Conservation (phyloP, 2,113 vertebrate genomes). For the Xiphophorus maculatus region DNA sequence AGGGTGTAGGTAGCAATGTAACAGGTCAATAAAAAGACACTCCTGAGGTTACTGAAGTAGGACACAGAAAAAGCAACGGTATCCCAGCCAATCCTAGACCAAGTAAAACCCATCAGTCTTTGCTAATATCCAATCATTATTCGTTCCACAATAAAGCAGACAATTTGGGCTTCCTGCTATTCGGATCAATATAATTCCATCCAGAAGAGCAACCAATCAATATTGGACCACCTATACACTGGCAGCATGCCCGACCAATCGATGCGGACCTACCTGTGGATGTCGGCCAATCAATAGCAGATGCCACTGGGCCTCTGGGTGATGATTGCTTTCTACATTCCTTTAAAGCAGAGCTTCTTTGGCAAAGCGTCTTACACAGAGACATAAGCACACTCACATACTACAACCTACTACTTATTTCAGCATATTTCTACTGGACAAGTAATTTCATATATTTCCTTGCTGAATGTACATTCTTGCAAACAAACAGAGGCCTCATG, state of each 20-base stretch:
- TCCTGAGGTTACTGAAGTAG: constrained; percentile 20
- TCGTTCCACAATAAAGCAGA: constrained; percentile 36
- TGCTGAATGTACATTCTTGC: constrained; percentile 1
- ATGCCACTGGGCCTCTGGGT: constrained; percentile 52
- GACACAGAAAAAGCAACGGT: constrained; percentile 25
- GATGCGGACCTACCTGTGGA: constrained; percentile 83
- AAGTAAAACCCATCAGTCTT: constrained; percentile 43
- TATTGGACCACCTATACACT: constrained; percentile 63
- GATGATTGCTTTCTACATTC: constrained; percentile 64
- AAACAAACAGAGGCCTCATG: background rate
- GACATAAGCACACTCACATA: background rate
- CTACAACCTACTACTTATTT: constrained; percentile 23
- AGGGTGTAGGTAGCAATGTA: background rate
- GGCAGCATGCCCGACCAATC: constrained; percentile 60
- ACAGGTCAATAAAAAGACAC: constrained; percentile 14
- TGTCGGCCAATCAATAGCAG: constrained; percentile 65
- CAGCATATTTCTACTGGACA: constrained; percentile 14
- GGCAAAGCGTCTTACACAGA: constrained; percentile 8
- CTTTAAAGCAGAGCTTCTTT: constrained; percentile 43
- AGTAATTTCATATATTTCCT: constrained; percentile 26
- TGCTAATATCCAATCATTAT: constrained; percentile 58
- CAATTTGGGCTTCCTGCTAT: constrained; percentile 30
- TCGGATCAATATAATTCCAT: constrained; percentile 53
- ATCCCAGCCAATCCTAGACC: constrained; percentile 11
- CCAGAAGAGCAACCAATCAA: constrained; percentile 69